Percentiles rank a stretch among this genome's conserved stretches.
Conservation (phyloP, 2,113 vertebrate species). For the Heliornis fulica region DNA sequence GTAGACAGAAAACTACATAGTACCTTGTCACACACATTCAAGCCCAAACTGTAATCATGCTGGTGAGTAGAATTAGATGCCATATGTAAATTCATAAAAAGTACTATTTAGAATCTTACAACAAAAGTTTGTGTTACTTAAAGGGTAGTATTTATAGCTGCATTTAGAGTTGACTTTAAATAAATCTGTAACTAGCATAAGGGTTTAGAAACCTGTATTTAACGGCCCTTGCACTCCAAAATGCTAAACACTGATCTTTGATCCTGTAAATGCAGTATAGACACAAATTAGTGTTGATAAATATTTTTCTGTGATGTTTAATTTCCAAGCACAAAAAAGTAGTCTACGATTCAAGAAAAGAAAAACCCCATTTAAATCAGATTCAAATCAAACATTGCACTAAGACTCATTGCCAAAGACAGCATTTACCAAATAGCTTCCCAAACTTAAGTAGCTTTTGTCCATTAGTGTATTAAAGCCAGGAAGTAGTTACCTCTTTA, state of each 20-base stretch:
- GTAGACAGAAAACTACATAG: neutral
- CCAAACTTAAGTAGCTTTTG: neutral
- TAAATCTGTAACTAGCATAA: neutral
- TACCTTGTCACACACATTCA: neutral
- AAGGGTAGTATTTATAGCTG: no score
- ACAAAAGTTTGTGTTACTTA: no score
- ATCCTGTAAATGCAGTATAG: neutral
- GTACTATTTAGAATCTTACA: neutral
- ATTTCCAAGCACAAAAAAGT: neutral
- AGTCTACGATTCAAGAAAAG: neutral
- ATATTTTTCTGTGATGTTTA: neutral
- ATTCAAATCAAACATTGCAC: neutral
- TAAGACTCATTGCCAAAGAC: neutral
- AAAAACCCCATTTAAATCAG: neutral
- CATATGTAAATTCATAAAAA: neutral
- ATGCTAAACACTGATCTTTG: neutral
- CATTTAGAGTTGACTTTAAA: no score
- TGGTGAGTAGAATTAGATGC: neutral
- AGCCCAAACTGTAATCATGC: neutral
- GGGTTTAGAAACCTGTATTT: neutral
- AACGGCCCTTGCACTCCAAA: neutral
- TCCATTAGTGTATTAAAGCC: neutral
- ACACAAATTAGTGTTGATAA: neutral
- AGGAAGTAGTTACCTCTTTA: slow-evolving; percentile 86
- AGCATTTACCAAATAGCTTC: neutral